phyloP scores from a whole-genome alignment of 1,140 invertebrate species.

The Euura lappo region DNA sequence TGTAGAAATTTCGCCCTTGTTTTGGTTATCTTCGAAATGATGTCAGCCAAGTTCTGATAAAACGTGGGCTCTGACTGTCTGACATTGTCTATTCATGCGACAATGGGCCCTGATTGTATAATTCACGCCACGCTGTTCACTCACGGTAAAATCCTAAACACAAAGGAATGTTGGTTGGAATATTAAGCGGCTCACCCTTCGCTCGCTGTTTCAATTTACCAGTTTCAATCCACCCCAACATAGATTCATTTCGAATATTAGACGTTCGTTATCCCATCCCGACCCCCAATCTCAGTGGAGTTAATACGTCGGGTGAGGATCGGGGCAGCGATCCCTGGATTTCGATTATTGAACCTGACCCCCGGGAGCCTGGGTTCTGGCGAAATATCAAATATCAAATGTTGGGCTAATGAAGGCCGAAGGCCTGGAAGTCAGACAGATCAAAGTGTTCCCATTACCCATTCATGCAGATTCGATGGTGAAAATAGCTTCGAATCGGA shows the following conservation, averaged over 20 bases:
- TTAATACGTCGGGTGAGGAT: not conserved
- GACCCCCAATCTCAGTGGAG: no score
- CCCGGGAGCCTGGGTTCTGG: not conserved
- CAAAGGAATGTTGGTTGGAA: not conserved
- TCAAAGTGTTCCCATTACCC: no score
- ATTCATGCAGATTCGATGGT: not conserved
- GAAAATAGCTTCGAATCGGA: not conserved
- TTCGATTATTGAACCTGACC: not conserved
- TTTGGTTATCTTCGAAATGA: no score
- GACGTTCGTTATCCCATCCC: no score
- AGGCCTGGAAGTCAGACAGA: not conserved
- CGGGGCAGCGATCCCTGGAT: not conserved
- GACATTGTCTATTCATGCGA: not conserved
- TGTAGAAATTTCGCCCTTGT: no score
- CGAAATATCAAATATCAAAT: not conserved
- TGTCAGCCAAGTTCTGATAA: no score
- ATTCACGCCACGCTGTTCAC: not conserved
- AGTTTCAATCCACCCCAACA: not conserved
- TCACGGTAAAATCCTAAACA: not conserved
- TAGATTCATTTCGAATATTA: not conserved
- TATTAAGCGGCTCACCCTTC: conserved; percentile 1
- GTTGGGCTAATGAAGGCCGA: not conserved
- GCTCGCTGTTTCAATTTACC: not conserved
- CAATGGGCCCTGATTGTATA: not conserved
- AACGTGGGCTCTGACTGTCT: no score